Base-by-base conservation (phyloP, 2,113 vertebrate species). In the Polypterus bichir region DNA sequence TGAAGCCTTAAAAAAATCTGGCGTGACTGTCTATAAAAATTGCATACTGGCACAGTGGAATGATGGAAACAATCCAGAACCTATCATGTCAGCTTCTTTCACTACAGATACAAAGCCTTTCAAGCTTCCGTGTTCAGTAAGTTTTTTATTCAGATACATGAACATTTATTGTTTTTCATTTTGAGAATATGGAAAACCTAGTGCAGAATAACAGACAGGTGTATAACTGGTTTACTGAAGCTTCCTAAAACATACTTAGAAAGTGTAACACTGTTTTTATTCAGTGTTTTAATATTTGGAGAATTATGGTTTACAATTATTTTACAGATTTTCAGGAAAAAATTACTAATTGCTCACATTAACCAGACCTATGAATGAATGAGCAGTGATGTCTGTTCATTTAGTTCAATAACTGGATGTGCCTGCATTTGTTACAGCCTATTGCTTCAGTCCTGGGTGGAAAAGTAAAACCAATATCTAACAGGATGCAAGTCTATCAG, bases 31-130 rank as follows among this genome's bases (percentile, higher is more conserved):
- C 8, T 75, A 92, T 71, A 45, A 0, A 0, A 64, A 81, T 44
- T 78, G 83, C 0, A 6, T 90, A 44, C 77, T 98, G 74, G 83
- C 83, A 10, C 81, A 75, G 67, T 88, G 92, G 84, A 86, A 89
- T 7, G 48, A 72, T 0, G 86, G 76, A n/a, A 44, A 59, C 2
- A 3, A 78, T 9, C 74, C 71, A 0, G 84, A 87, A n/a, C 82
- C 70, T 1, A 86, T 98, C 53, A 61, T 67, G 3, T 78, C 73
- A 0, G 88, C 83, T 10, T 69, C 81, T 4, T 98, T 98, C 77
- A 84, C 76, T 52, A 84, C 82, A 0, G 63, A 75, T 3, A 57
- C 76, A 0, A 63, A 73, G 49, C 80, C 74, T 0, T 78, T 96
- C 3, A 70, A 45, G 6, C 78, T 98, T 54, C 70, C 63, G 5